These are phyloP conservation scores for Stenchaetothrips biformis DNA, from an alignment of 2,888 invertebrate species.

Conservation along the genomic window DNA sequence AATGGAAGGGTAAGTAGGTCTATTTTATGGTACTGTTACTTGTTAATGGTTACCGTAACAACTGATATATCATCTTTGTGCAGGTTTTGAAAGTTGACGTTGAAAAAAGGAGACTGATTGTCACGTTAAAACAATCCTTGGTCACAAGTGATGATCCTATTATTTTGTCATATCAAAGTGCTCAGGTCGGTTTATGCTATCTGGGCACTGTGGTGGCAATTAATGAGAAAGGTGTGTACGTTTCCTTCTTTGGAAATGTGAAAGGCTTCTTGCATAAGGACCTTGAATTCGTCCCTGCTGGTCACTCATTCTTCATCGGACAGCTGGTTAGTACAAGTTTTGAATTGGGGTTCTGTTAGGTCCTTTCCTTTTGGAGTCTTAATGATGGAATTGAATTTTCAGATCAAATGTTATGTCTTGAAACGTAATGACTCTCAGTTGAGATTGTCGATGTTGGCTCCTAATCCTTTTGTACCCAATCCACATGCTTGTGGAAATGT, in stretches of 20 bases:
- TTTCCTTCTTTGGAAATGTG: conserved; percentile 4
- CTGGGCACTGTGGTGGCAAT: not conserved
- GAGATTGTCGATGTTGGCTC: not conserved
- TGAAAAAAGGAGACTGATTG: not conserved
- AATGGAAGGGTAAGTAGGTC: not conserved
- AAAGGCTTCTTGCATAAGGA: not conserved
- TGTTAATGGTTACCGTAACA: not conserved
- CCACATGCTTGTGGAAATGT: no score
- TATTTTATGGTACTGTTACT: not conserved
- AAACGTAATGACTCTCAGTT: not conserved
- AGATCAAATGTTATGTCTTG: not conserved
- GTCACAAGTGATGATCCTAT: not conserved
- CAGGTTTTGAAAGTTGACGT: not conserved
- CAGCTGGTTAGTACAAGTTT: not conserved
- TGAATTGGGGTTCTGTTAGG: not conserved
- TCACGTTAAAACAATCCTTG: not conserved
- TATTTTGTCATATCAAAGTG: not conserved
- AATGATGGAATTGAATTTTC: not conserved
- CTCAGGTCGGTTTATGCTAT: not conserved
- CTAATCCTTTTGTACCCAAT: not conserved
- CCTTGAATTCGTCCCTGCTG: not conserved
- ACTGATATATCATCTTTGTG: no score
- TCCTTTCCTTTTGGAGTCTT: not conserved
- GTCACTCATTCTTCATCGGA: not conserved
- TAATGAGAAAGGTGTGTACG: not conserved